Percentiles rank a stretch among this genome's conserved stretches.
Evolutionary conservation across 2,888 invertebrate species (phyloP).

Genomic region (Aporophyla nigra): DNA sequence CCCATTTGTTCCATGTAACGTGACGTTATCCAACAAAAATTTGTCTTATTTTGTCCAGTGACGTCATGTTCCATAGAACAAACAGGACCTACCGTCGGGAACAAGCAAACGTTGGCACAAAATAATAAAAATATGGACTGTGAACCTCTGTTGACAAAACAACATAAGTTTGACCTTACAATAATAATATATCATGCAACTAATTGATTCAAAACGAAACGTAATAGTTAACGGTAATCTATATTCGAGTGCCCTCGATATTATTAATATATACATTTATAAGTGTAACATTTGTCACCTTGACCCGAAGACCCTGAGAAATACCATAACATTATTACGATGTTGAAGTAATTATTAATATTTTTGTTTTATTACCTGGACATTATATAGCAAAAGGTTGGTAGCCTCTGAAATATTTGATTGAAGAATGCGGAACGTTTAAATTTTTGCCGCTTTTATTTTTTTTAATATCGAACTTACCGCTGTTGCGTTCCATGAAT

Average conservation of each 20-base stretch:
- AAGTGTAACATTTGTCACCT: conserved; percentile 21
- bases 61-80: neutral
- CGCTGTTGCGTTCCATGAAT: conserved; percentile 88
- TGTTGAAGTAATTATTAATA: neutral
- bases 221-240: conserved; percentile 29
- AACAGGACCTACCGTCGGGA: neutral
- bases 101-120: neutral
- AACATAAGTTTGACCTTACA: conserved; percentile 12
- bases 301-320: conserved; percentile 35
- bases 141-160: conserved; percentile 8
- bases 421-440: neutral
- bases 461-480: conserved; percentile 75
- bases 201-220: conserved; percentile 42
- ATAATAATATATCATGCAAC: conserved; percentile 11
- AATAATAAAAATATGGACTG: neutral
- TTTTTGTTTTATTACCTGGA: neutral
- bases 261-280: conserved; percentile 9
- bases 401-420: neutral
- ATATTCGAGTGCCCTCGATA: conserved; percentile 37
- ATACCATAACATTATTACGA: conserved; percentile 14
- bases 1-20: no score
- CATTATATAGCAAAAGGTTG: neutral
- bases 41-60: no score
- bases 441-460: no score
- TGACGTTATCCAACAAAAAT: no score